A percentile compares a stretch with the other conserved stretches of the same genome.
Evolutionary conservation across 2,797 vertebrate genomes (phyloP).

Genomic region (Psittacula derbiana): DNA sequence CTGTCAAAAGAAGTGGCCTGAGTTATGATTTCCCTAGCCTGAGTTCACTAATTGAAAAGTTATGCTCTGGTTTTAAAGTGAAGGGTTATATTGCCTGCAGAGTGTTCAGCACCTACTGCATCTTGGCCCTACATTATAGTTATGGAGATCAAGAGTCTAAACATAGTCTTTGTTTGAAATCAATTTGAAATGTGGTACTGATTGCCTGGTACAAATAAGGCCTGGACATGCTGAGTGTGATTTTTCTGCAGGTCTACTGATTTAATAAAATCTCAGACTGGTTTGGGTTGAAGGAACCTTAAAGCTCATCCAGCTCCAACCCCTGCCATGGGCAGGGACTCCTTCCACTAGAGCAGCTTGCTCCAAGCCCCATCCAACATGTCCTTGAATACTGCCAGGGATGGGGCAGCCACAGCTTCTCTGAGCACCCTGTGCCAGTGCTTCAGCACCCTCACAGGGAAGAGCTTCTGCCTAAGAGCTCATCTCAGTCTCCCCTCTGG

Average conservation of each 20-base stretch:
- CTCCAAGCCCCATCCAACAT: background rate
- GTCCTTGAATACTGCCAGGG: background rate
- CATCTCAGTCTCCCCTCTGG: background rate
- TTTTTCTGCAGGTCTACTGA: constrained; percentile 23
- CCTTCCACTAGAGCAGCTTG: background rate
- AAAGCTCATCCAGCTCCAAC: background rate
- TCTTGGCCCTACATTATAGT: background rate
- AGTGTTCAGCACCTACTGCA: background rate
- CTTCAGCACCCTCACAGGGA: background rate
- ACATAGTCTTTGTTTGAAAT: constrained; percentile 19
- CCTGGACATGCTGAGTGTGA: background rate
- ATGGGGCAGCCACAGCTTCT: background rate
- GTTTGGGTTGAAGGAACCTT: background rate
- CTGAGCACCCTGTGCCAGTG: background rate
- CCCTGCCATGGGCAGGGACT: background rate
- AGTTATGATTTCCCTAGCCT: background rate
- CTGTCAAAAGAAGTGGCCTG: background rate
- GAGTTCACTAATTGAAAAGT: background rate
- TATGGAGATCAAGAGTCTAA: background rate
- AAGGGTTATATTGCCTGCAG: background rate
- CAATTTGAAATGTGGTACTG: background rate
- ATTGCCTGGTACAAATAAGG: background rate
- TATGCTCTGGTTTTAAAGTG: background rate
- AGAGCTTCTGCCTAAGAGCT: background rate
- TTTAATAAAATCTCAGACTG: background rate